Conservation (phyloP, 92 coral and sea anemone species). For the Nematostella vectensis region DNA sequence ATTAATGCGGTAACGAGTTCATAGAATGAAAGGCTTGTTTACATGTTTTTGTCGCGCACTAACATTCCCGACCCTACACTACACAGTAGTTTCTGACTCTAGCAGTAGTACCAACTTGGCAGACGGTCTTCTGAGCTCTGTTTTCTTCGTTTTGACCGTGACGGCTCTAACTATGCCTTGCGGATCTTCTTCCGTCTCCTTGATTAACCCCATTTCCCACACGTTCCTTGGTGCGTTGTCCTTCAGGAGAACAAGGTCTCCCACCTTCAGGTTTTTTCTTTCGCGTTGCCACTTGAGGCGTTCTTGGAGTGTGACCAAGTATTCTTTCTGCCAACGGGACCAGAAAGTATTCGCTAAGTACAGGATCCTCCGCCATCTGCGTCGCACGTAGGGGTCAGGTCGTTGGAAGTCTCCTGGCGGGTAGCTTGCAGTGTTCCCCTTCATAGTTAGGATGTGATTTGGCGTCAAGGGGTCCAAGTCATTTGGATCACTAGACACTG, state of each 20-base stretch:
- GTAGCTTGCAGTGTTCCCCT: background rate
- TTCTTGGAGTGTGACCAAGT: conserved; percentile 13
- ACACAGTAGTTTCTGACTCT: conserved; percentile 2
- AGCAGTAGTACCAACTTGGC: conserved; percentile 9
- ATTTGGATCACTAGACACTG: conserved; percentile 14
- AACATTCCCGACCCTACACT: background rate
- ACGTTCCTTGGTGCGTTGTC: background rate
- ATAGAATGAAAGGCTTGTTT: no score
- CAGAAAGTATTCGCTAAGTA: conserved; percentile 21
- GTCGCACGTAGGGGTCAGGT: background rate
- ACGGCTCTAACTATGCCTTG: conserved; percentile 18
- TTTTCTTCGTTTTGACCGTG: background rate
- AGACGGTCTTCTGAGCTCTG: conserved; percentile 7
- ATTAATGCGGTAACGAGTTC: no score
- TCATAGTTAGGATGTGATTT: conserved; percentile 12
- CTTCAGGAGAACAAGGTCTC: conserved; percentile 11
- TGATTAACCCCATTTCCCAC: conserved; percentile 1
- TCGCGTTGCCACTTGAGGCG: conserved; percentile 12
- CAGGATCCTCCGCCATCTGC: conserved; percentile 12
- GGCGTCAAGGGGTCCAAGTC: no score
- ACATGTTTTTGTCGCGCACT: no score
- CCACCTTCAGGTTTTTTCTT: conserved; percentile 1
- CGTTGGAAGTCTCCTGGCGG: conserved; percentile 24
- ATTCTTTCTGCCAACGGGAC: conserved; percentile 20
- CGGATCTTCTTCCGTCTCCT: conserved; percentile 1